Base-by-base conservation (phyloP, 2,113 vertebrate species). In the Phrynosoma platyrhinos region DNA sequence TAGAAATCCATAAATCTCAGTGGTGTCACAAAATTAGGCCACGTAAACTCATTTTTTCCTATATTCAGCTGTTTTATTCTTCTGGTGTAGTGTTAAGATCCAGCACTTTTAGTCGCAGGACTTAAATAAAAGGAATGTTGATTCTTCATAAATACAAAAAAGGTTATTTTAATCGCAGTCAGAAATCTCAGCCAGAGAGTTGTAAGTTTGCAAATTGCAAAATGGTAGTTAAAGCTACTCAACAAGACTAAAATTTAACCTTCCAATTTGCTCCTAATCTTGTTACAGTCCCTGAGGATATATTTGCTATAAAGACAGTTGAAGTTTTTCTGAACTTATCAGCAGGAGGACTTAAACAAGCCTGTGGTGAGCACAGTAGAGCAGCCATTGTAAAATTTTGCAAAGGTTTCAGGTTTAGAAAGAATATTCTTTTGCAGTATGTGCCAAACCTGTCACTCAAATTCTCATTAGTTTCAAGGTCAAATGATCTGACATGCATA, bases 331-430 rank as follows among this genome's bases (percentile, higher is more conserved):
- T 79, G 82, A 83, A 82, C 10, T n/a, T 88, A 79, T 27, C 68
- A 89, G 9, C 66, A 89, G 55, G 42, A 91, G 12, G 40, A 87
- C 69, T 92, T 90, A 86, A 91, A 84, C 25, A 84, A 9, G 0
- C 4, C 2, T 32, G 16, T 69, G 9, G 42, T 3, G 62, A 85
- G 36, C 30, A 88, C 1, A 58, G 5, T 0, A 82, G 20, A 87
- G 32, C 30, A 79, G 53, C 87, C 83, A 84, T 89, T 55, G 23
- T 76, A 32, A 76, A 52, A 58, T 52, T 53, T 90, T 85, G 25
- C 89, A 91, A 91, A 71, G 0, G 5, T 91, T 95, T 94, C 84
- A 91, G 36, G 9, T 87, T 88, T 90, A 89, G 69, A 23, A 47
- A 79, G 52, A 85, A 69, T 36, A 86, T 62, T 7, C 3, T 52